Percentiles rank a stretch among this genome's conserved stretches.
phyloP scores from a whole-genome alignment of 2,113 vertebrate species.

The Phylloscopus trochilus region DNA sequence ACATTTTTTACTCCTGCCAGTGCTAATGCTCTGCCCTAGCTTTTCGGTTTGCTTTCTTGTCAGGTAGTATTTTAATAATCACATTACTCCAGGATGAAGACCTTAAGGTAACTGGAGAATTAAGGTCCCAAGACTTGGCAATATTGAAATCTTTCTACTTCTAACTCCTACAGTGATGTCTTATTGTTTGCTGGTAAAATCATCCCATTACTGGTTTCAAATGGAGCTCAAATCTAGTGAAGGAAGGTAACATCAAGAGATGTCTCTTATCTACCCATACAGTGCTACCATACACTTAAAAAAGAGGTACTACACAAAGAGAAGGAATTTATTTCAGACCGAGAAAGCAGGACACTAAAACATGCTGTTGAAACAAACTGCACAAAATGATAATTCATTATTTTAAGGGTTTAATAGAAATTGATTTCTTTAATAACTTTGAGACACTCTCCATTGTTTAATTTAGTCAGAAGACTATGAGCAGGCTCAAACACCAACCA shows the following conservation, averaged over 20 bases:
- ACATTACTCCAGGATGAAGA: not conserved
- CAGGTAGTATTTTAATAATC: not conserved
- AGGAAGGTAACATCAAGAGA: not conserved
- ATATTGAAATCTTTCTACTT: not conserved
- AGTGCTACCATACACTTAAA: not conserved
- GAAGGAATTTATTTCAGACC: not conserved
- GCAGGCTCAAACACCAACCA: not conserved
- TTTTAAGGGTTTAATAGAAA: not conserved
- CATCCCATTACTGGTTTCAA: not conserved
- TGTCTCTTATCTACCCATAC: not conserved
- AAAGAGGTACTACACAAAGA: not conserved
- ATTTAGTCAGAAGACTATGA: not conserved
- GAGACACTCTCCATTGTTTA: not conserved
- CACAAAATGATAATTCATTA: not conserved
- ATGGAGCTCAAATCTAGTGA: not conserved
- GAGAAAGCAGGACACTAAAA: not conserved
- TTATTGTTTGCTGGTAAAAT: not conserved
- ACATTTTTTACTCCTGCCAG: not conserved
- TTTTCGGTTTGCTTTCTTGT: not conserved
- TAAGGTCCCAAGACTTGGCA: not conserved
- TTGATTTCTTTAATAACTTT: not conserved
- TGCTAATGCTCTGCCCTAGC: not conserved
- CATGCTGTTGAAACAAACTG: not conserved
- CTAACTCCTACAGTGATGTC: not conserved
- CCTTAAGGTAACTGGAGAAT: not conserved